These are phyloP conservation scores for Nephrotoma flavescens DNA, from an alignment of 2,888 invertebrate genomes.

Conservation along the genomic window DNA sequence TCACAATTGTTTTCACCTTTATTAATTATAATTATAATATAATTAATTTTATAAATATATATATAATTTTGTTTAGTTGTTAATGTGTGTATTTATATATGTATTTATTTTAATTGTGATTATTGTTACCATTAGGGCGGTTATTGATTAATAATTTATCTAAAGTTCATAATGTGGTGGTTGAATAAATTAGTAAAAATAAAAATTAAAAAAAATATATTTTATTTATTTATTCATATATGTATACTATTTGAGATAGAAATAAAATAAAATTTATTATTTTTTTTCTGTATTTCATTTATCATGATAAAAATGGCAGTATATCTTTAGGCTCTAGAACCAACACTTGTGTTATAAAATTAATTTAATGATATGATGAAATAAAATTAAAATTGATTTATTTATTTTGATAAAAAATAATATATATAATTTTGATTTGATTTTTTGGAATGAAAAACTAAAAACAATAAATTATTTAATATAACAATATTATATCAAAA, in stretches of 20 bases:
- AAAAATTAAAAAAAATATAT: not conserved
- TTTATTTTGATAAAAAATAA: not conserved
- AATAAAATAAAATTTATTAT: not conserved
- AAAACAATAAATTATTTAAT: not conserved
- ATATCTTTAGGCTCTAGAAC: not conserved
- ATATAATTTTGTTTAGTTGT: not conserved
- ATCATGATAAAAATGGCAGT: not conserved
- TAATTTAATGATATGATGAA: not conserved
- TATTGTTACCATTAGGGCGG: constrained; percentile 11
- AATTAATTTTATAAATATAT: not conserved
- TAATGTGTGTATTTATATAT: not conserved
- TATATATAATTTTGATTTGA: not conserved
- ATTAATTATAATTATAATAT: not conserved
- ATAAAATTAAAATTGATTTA: not conserved
- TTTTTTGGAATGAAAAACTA: not conserved
- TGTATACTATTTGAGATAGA: not conserved
- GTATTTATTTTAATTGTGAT: constrained; percentile 4
- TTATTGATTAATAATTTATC: not conserved
- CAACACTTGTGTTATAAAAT: not conserved
- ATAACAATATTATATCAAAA: not conserved
- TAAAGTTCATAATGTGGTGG: not conserved
- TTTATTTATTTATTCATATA: not conserved
- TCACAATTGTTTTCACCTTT: not conserved
- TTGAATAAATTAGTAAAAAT: not conserved
- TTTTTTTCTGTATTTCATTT: not conserved